Evolutionary conservation across 2,113 vertebrate genomes (phyloP).

Genomic region (Mastomys natalensis): DNA sequence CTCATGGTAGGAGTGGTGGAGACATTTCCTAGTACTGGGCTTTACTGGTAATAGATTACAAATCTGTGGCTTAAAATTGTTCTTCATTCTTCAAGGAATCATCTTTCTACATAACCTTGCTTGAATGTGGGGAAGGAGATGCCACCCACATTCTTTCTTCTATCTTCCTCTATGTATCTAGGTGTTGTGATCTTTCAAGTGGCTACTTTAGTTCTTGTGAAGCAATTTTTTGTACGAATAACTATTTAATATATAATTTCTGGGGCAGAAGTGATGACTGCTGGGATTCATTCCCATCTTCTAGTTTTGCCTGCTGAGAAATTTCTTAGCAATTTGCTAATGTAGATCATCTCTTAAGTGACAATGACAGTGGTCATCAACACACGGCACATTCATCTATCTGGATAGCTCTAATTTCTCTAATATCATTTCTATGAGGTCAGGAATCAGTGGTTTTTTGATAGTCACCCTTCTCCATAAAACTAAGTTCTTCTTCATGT

Average conservation of each 20-base stretch:
- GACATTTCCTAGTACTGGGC: not conserved
- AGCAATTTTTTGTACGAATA: not conserved
- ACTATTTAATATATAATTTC: not conserved
- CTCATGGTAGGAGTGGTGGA: fast-evolving
- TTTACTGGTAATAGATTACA: not conserved
- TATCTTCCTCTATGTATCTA: not conserved
- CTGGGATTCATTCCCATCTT: not conserved
- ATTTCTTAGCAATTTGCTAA: not conserved
- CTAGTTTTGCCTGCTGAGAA: not conserved
- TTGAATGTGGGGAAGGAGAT: not conserved
- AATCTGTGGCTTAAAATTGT: not conserved
- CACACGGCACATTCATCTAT: slow-evolving; percentile 20
- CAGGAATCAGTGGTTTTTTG: not conserved
- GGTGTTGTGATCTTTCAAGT: not conserved
- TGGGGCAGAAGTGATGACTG: not conserved
- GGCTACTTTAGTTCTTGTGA: not conserved
- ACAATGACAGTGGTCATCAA: not conserved
- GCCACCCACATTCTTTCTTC: not conserved
- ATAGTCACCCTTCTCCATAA: not conserved
- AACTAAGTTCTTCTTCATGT: not conserved
- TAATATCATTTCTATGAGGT: not conserved
- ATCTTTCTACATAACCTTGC: not conserved
- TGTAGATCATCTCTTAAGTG: not conserved
- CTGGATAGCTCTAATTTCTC: not conserved
- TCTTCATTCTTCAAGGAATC: not conserved